phyloP scores from a whole-genome alignment of 2,113 vertebrate genomes.

The Campylorhamphus procurvoides region DNA sequence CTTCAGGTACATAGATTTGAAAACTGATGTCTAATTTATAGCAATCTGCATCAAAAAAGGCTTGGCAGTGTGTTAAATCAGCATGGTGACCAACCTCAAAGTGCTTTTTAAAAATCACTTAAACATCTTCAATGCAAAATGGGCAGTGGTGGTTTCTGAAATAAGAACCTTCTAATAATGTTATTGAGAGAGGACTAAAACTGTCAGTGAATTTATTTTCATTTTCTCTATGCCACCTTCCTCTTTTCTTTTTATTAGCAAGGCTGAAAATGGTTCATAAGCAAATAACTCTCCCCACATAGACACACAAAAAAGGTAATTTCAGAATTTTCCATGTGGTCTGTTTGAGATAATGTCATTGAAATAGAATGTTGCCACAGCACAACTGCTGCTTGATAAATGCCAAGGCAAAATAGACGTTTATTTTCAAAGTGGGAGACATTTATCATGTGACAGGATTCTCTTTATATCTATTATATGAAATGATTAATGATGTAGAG shows the following conservation, averaged over 20 bases:
- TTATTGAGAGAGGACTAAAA: background rate
- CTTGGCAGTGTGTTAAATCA: background rate
- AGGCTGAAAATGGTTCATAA: background rate
- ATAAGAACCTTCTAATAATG: background rate
- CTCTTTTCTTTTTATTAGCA: background rate
- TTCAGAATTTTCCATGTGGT: conserved; percentile 31
- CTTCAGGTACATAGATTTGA: background rate
- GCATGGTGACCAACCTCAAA: background rate
- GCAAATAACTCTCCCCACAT: background rate
- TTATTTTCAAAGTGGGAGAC: conserved; percentile 64
- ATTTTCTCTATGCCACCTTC: background rate
- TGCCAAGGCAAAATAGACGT: conserved; percentile 61
- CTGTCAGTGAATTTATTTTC: conserved; percentile 14
- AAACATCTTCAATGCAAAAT: background rate
- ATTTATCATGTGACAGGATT: conserved; percentile 65
- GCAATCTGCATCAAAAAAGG: background rate
- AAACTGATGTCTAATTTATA: background rate
- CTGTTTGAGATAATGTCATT: conserved; percentile 55
- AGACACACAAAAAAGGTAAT: background rate
- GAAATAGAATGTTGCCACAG: conserved; percentile 29
- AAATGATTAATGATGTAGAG: conserved; percentile 67
- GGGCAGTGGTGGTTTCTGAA: background rate
- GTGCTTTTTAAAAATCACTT: background rate
- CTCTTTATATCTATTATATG: conserved; percentile 63
- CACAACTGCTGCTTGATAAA: conserved; percentile 58